phyloP scores from a whole-genome alignment of 2,113 vertebrate genomes.

The Salvelinus namaycush region DNA sequence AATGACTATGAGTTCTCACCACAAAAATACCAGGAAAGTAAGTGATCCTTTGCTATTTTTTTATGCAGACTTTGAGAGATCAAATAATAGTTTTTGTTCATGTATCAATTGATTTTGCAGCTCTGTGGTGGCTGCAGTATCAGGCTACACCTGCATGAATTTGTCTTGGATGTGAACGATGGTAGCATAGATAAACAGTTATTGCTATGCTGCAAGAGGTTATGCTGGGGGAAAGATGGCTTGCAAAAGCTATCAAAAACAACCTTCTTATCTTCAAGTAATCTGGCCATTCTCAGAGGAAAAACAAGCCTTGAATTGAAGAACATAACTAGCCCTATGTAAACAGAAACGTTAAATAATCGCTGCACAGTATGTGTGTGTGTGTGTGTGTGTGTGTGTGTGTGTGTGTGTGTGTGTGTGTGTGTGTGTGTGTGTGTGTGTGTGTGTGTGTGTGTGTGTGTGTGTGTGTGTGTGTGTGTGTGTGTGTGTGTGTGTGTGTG shows the following conservation, averaged over 20 bases:
- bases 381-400: too few species aligned
- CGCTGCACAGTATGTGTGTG: background rate
- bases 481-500: background rate
- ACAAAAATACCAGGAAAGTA: background rate
- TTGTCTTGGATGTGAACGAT: background rate
- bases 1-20: background rate
- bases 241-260: background rate
- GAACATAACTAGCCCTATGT: background rate
- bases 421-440: background rate
- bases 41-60: background rate
- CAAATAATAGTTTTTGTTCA: background rate
- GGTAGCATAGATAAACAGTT: background rate
- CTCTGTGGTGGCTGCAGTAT: background rate
- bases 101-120: background rate
- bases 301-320: too few species aligned
- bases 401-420: too few species aligned
- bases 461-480: background rate
- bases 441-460: background rate
- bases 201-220: background rate
- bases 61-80: background rate
- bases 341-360: background rate
- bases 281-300: background rate
- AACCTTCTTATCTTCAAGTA: too few species aligned
- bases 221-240: background rate
- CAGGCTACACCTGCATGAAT: background rate